Evolutionary conservation across 2,797 vertebrate genomes (phyloP), one percentile per base, ranked within the genome.

Genomic region (Lerista edwardsae): DNA sequence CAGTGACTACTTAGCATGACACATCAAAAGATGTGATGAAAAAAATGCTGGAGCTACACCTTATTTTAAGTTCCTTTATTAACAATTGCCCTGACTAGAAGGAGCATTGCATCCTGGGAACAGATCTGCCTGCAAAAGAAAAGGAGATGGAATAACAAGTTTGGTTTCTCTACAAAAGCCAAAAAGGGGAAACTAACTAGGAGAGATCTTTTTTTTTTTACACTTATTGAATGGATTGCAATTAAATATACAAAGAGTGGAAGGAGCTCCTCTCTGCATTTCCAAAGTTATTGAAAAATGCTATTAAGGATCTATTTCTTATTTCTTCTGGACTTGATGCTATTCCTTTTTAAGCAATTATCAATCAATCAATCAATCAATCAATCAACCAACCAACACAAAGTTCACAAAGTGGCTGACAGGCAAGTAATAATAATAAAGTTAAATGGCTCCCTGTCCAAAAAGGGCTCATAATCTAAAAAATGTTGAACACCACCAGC

Each of bases 21-120:
- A 93, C 80, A 92, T 93, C 67, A 92, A 93, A 75, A 44, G 91
- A 89, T 84, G 82, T 36, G 87, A 85, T 9, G 1, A 82, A 92
- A 92, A n/a, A 31, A 17, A 15, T 90, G 64, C 57, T 91, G 87
- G 84, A 87, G 89, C 47, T 67, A 76, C 71, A 77, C 44, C 79
- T 86, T 95, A 88, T 94, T 95, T 95, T 92, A 93, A 93, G 93
- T 86, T 81, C 68, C 87, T 39, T 68, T 85, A 79, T 92, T 93
- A 93, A 79, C 3, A 47, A 92, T 82, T 75, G 69, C 55, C 85
- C 87, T 69, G 90, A 82, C 79, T 59, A 72, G 75, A 87, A 92
- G 88, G 79, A 91, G 36, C 29, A 4, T 31, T 82, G 25, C n/a
- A 79, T 7, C 47, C 9, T 67, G 62, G 74, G 15, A 73, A 51